Evolutionary conservation across 2,797 vertebrate genomes (phyloP).

Genomic region (Xiphorhynchus erythropygius): DNA sequence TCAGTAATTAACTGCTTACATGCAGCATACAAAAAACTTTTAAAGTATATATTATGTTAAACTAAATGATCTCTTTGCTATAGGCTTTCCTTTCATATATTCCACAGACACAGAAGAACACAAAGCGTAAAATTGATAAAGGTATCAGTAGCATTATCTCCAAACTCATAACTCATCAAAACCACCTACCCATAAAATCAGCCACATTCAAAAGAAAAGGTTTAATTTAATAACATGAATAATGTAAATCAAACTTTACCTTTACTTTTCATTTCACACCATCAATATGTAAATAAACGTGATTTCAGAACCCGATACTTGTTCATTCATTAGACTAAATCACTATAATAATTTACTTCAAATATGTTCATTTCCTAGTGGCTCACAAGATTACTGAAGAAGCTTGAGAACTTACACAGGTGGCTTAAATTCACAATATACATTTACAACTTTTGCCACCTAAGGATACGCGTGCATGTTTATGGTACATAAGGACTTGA

Average conservation of each 20-base stretch:
- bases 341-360: background rate
- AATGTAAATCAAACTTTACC: background rate
- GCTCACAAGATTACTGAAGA: background rate
- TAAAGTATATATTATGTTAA: background rate
- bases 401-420: background rate
- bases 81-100: background rate
- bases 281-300: background rate
- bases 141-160: background rate
- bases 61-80: background rate
- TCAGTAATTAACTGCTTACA: background rate
- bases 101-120: background rate
- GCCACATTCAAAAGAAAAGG: background rate
- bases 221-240: background rate
- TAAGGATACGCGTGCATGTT: background rate
- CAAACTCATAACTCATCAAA: background rate
- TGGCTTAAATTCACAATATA: background rate
- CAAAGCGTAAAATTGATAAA: background rate
- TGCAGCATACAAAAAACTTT: background rate
- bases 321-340: background rate
- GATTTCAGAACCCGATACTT: background rate
- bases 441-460: background rate
- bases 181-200: background rate
- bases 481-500: background rate
- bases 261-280: background rate
- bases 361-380: background rate